Conservation (phyloP, 2,113 vertebrate species). For the Sigmodon hispidus region DNA sequence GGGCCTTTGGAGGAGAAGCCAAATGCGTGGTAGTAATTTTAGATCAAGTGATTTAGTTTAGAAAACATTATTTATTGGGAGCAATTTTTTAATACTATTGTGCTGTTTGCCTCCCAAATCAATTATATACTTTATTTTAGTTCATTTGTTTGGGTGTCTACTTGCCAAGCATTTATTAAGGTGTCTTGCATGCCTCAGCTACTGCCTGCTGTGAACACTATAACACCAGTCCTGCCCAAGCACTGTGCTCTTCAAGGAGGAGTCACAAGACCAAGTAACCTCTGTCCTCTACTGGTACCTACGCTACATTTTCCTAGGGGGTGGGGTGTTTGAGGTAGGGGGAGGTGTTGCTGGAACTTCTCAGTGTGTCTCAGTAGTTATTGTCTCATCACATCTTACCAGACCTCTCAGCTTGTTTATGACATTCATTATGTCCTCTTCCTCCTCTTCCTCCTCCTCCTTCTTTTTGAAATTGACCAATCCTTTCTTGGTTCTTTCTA, state of each 20-base stretch:
- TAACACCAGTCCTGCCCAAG: not conserved
- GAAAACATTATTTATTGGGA: conserved; percentile 55
- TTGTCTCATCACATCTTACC: not conserved
- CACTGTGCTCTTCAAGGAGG: not conserved
- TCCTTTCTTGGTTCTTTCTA: not conserved
- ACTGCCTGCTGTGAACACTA: not conserved
- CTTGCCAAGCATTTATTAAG: not conserved
- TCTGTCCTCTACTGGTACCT: not conserved
- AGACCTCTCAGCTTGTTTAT: not conserved
- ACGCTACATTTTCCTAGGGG: not conserved
- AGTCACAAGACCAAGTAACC: not conserved
- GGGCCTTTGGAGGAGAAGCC: conserved; percentile 46
- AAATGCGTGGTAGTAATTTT: conserved; percentile 56
- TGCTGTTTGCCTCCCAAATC: conserved; percentile 45
- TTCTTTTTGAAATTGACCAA: not conserved
- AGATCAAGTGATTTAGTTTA: conserved; percentile 66
- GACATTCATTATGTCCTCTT: not conserved
- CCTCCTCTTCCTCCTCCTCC: accelerated
- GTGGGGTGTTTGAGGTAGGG: too few species aligned
- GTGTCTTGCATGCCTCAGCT: not conserved
- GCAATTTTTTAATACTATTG: conserved; percentile 34
- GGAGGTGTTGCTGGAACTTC: not conserved
- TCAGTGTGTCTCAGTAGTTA: not conserved
- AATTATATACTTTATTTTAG: not conserved
- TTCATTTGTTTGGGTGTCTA: not conserved